These are phyloP conservation scores for Seriola rivoliana DNA, from an alignment of 2,113 vertebrate species.

Conservation along the genomic window DNA sequence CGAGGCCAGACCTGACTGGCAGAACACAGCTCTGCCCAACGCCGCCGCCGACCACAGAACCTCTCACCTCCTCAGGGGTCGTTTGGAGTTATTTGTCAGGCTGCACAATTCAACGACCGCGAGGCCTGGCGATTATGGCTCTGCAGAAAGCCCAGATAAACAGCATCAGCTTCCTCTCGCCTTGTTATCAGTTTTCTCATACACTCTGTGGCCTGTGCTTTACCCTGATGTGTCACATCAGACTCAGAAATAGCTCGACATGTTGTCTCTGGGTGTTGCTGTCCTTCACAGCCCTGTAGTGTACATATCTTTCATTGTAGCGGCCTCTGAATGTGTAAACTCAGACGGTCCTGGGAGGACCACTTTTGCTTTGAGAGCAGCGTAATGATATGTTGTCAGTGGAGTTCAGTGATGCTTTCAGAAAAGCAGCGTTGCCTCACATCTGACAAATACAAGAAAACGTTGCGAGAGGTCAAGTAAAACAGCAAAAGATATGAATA, in stretches of 20 bases:
- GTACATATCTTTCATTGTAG: background rate
- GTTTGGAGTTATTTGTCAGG: conserved; percentile 67
- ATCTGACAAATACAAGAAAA: conserved; percentile 35
- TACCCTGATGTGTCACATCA: conserved; percentile 71
- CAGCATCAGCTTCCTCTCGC: conserved; percentile 78
- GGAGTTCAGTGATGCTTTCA: conserved; percentile 36
- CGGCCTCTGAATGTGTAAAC: conserved; percentile 28
- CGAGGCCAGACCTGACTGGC: conserved; percentile 64
- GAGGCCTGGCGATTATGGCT: conserved; percentile 60
- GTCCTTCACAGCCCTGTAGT: conserved; percentile 6
- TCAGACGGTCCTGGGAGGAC: conserved; percentile 8
- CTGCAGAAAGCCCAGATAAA: conserved; percentile 81
- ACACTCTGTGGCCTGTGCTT: conserved; percentile 51
- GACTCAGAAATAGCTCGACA: conserved; percentile 75
- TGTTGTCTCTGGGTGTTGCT: conserved; percentile 53
- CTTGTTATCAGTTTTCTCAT: conserved; percentile 82
- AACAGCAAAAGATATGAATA: conserved; percentile 14
- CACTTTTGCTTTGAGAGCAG: conserved; percentile 31
- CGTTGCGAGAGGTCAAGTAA: background rate
- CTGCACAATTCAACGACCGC: conserved; percentile 66
- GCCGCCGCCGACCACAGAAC: conserved; percentile 25
- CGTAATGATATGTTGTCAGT: conserved; percentile 35
- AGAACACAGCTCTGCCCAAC: conserved; percentile 44
- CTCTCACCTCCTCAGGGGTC: conserved; percentile 30
- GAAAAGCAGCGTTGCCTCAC: conserved; percentile 26